Percentiles rank a stretch among this genome's conserved stretches.
Conservation (phyloP, 2,888 invertebrate species). For the Sesia apiformis region DNA sequence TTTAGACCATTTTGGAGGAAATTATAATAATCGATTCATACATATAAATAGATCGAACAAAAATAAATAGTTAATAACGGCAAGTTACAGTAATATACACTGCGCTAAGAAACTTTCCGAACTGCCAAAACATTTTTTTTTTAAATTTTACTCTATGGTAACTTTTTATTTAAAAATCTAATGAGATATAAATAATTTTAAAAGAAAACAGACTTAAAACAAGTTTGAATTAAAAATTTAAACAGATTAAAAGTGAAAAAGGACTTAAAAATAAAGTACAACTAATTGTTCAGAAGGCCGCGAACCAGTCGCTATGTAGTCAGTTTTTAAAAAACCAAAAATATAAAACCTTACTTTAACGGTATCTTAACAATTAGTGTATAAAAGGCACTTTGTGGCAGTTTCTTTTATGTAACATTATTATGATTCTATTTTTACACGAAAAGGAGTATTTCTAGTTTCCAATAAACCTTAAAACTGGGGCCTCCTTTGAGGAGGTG, state of each 20-base stretch:
- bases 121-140: slow-evolving; percentile 13
- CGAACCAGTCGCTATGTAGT: slow-evolving; percentile 59
- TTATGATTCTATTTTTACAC: slow-evolving; percentile 38
- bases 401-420: slow-evolving; percentile 53
- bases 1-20: slow-evolving; percentile 53
- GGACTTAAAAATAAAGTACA: slow-evolving; percentile 15
- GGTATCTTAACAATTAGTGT: slow-evolving; percentile 34
- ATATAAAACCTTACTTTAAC: slow-evolving; percentile 23
- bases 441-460: slow-evolving; percentile 44
- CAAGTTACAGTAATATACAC: slow-evolving; percentile 35
- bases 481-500: neutral
- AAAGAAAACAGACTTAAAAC: slow-evolving; percentile 50
- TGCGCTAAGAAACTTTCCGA: slow-evolving; percentile 11
- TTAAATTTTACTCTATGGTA: slow-evolving; percentile 58
- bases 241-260: slow-evolving; percentile 2
- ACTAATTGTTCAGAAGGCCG: slow-evolving; percentile 36
- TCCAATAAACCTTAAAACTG: slow-evolving; percentile 22
- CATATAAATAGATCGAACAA: slow-evolving; percentile 51
- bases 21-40: slow-evolving; percentile 33
- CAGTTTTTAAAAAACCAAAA: slow-evolving; percentile 16
- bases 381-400: slow-evolving; percentile 73
- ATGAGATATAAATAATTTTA: slow-evolving; percentile 63
- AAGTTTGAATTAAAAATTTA: slow-evolving; percentile 14
- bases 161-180: slow-evolving; percentile 59
- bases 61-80: slow-evolving; percentile 59